These are phyloP conservation scores for Tetrapedia diversipes DNA, from an alignment of 2,888 invertebrate species.

Conservation along the genomic window DNA sequence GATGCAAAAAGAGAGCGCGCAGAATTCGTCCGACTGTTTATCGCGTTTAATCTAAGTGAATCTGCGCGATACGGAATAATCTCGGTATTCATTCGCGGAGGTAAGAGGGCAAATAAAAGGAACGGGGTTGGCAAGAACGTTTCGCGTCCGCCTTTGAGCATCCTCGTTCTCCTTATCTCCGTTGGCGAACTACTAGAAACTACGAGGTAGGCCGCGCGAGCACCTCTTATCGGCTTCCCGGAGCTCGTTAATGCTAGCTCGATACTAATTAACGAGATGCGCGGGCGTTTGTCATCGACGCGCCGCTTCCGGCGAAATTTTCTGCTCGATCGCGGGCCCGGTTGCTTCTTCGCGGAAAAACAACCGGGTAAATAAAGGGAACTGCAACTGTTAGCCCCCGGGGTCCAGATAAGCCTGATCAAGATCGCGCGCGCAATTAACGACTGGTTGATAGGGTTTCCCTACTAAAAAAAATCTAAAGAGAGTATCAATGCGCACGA, in stretches of 20 bases:
- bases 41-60: slow-evolving; percentile 46
- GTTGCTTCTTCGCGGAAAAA: slow-evolving; percentile 33
- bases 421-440: slow-evolving; percentile 50
- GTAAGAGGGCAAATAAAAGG: slow-evolving; percentile 37
- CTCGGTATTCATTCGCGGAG: slow-evolving; percentile 40
- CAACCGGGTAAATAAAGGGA: slow-evolving; percentile 34
- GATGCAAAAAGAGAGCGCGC: not conserved
- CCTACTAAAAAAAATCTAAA: slow-evolving; percentile 15
- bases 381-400: slow-evolving; percentile 39
- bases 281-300: slow-evolving; percentile 65
- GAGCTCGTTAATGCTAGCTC: slow-evolving; percentile 65
- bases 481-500: no score
- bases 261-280: slow-evolving; percentile 67
- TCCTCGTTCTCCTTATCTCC: slow-evolving; percentile 56
- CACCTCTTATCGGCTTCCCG: slow-evolving; percentile 65
- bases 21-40: slow-evolving; percentile 38
- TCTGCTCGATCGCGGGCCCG: slow-evolving; percentile 32
- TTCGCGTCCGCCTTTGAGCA: slow-evolving; percentile 44
- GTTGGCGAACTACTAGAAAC: slow-evolving; percentile 60
- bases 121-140: slow-evolving; percentile 31
- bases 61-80: slow-evolving; percentile 47
- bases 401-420: slow-evolving; percentile 49
- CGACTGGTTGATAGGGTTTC: not conserved
- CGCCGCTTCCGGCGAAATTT: slow-evolving; percentile 60
- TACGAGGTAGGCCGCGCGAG: slow-evolving; percentile 52